A percentile compares a stretch with the other conserved stretches of the same genome.
Conservation (phyloP, 2,113 vertebrate species). For the Hippolais icterina region DNA sequence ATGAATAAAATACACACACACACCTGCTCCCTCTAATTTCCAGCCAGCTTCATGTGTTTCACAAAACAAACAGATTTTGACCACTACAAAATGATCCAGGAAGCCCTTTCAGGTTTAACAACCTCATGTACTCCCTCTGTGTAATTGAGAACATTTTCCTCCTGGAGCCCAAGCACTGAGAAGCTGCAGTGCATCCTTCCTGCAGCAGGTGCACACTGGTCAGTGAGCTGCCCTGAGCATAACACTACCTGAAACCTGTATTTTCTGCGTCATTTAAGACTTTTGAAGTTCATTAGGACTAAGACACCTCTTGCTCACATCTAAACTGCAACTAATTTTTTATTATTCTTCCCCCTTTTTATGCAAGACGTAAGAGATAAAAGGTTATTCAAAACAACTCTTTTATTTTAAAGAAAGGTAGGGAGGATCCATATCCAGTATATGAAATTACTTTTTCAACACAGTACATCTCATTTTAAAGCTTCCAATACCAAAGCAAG, state of each 20-base stretch:
- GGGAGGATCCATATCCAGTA: background rate
- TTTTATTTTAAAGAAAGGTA: background rate
- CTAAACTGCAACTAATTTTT: background rate
- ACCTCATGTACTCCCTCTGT: background rate
- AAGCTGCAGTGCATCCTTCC: background rate
- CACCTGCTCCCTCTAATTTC: background rate
- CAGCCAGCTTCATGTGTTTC: background rate
- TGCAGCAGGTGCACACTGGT: background rate
- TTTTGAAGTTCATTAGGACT: background rate
- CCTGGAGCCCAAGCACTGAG: background rate
- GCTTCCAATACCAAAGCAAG: background rate
- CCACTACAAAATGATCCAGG: background rate
- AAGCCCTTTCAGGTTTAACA: background rate
- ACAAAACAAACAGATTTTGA: background rate
- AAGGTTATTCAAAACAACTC: background rate
- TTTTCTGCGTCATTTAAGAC: background rate
- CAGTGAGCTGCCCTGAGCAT: fast-evolving
- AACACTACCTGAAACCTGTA: background rate
- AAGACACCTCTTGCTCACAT: background rate
- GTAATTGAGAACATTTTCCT: background rate
- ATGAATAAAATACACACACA: background rate
- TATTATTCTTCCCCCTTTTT: background rate
- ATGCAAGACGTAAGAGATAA: background rate
- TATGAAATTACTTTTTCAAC: background rate
- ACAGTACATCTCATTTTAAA: background rate